Conservation (phyloP, 2,888 invertebrate genomes). For the Drosophila lutescens region DNA sequence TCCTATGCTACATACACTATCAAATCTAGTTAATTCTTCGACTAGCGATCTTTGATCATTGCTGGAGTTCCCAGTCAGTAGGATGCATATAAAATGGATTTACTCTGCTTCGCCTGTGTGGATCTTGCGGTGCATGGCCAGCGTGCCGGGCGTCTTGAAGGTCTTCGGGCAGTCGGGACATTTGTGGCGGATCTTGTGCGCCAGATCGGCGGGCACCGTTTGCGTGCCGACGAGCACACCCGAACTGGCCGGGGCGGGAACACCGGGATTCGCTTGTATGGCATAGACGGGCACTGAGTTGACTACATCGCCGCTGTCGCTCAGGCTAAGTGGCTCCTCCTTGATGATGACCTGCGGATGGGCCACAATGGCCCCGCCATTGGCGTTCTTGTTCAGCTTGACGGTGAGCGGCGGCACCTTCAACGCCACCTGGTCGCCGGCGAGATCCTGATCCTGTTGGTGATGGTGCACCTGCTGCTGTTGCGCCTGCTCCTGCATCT, state of each 20-base stretch:
- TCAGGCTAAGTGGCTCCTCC: constrained; percentile 79
- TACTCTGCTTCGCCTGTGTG: constrained; percentile 84
- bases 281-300: constrained; percentile 80
- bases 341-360: constrained; percentile 82
- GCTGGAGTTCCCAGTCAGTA: constrained; percentile 19
- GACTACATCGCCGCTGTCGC: constrained; percentile 71
- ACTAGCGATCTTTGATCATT: background rate
- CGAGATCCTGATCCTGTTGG: constrained; percentile 62
- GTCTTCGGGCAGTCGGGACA: constrained; percentile 84
- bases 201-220: constrained; percentile 66
- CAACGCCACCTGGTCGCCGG: constrained; percentile 63
- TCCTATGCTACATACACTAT: background rate
- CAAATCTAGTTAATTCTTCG: no score
- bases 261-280: constrained; percentile 77
- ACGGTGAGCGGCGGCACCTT: constrained; percentile 83
- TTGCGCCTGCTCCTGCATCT: constrained; percentile 42
- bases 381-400: constrained; percentile 81
- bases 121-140: constrained; percentile 83
- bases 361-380: constrained; percentile 68
- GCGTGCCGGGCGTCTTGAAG: constrained; percentile 83
- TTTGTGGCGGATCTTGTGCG: constrained; percentile 82
- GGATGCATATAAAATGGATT: constrained; percentile 68
- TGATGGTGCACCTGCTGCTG: constrained; percentile 52
- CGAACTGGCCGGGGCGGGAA: constrained; percentile 48
- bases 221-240: constrained; percentile 69